Conservation (phyloP, 2,113 vertebrate genomes). For the Protobothrops mucrosquamatus region DNA sequence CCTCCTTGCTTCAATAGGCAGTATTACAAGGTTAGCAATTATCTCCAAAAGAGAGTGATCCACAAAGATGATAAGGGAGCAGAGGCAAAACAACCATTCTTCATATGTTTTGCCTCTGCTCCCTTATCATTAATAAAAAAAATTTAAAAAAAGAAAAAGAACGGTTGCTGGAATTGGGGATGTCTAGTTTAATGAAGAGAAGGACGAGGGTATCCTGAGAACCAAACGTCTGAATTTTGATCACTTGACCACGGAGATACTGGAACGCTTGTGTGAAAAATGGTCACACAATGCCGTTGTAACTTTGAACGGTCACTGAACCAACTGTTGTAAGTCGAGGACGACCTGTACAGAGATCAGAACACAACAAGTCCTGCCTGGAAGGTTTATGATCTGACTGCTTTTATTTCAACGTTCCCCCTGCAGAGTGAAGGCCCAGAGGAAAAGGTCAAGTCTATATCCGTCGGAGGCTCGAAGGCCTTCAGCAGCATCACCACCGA, state of each 20-base stretch:
- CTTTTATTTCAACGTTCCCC: constrained; percentile 11
- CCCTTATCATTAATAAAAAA: too few relatives aligned
- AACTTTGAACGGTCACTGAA: too few relatives aligned
- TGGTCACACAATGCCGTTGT: too few relatives aligned
- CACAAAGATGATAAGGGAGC: too few relatives aligned
- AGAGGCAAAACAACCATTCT: neutral
- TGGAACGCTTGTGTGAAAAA: too few relatives aligned
- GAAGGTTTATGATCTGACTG: neutral
- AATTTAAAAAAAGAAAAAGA: neutral
- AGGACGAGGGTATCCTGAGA: too few relatives aligned
- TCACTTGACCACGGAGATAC: too few relatives aligned
- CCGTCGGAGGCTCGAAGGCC: constrained; percentile 35
- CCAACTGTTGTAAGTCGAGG: too few relatives aligned
- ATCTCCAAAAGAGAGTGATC: neutral
- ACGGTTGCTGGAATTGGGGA: neutral
- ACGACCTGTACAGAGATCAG: neutral
- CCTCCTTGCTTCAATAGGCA: neutral
- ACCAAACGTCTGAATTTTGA: too few relatives aligned
- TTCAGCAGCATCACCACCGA: constrained; percentile 63
- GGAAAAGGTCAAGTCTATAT: rapidly evolving
- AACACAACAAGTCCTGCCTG: neutral
- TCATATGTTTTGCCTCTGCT: too few relatives aligned
- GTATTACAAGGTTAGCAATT: neutral
- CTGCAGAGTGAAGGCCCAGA: neutral
- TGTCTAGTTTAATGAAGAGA: neutral